Base-by-base conservation (phyloP, 2,113 vertebrate species). In the Guaruba guarouba region DNA sequence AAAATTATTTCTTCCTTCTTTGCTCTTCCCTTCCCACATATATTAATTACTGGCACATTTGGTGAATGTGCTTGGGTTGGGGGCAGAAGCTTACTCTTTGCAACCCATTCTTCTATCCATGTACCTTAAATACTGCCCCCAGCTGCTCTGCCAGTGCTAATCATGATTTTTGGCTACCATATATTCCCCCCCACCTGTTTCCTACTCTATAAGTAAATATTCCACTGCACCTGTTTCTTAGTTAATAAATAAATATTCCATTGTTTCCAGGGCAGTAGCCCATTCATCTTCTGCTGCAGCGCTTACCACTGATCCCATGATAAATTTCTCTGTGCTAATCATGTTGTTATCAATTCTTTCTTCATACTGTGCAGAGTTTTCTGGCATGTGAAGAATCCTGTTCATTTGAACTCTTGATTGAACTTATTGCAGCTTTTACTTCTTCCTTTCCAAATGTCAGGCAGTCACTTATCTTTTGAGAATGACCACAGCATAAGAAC, bases 381-480 rank as follows among this genome's bases (percentile, higher is more conserved):
- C 68, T 67, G 41, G 10, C 37, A 67, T 0, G 0, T 52, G 33
- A 77, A 74, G 70, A 10, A 5, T 71, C 5, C 20, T 35, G 17
- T 14, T 62, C 33, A 28, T 8, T 8, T 82, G 49, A 46, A 43
- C 13, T 44, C 37, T n/a, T 81, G 41, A 67, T 70, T 11, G 31
- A 78, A 10, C 17, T 77, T 66, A 28, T 89, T 52, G 11, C 8
- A 92, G 25, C 4, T 7, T 44, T 95, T 68, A 18, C 1, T 29
- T 87, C 17, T 61, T 76, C 13, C 43, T 52, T 43, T n/a, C 44
- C 13, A 35, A 17, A 57, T 28, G 11, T 23, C 46, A 68, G 37
- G 18, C 29, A 86, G 8, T 1, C 11, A 41, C n/a, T 66, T 52
- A 20, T 5, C 9, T 66, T 81, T 84, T 75, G n/a, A 29, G 13